phyloP scores from a whole-genome alignment of 2,113 vertebrate species.

The Tonatia bakeri region DNA sequence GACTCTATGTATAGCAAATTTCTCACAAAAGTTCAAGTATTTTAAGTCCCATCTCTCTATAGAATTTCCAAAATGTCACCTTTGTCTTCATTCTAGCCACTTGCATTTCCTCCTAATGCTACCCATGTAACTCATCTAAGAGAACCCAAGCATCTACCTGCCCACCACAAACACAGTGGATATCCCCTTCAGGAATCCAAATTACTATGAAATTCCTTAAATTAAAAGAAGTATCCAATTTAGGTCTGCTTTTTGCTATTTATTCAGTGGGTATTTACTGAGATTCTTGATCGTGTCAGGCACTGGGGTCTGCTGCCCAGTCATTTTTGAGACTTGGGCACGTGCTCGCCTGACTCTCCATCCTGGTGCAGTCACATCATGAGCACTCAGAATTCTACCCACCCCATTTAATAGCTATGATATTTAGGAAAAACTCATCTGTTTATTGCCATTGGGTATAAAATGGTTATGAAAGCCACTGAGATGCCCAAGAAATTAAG shows the following conservation, averaged over 20 bases:
- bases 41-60: not conserved
- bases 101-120: not conserved
- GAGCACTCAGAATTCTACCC: not conserved
- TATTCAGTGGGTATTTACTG: not conserved
- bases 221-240: not conserved
- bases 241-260: not conserved
- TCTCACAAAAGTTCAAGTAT: constrained; percentile 22
- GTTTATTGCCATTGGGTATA: not conserved
- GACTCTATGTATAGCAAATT: not conserved
- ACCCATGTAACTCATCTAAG: not conserved
- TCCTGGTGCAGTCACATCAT: not conserved
- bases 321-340: not conserved
- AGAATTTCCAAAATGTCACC: constrained; percentile 11
- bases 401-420: not conserved
- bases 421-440: not conserved
- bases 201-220: not conserved
- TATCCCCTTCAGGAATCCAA: not conserved
- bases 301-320: not conserved
- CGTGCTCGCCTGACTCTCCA: not conserved
- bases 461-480: not conserved
- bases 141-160: not conserved
- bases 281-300: not conserved
- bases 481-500: not conserved
- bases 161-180: not conserved
- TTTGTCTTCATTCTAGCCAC: not conserved